Base-by-base conservation (phyloP, 2,113 vertebrate species). In the Dissostichus mawsoni region DNA sequence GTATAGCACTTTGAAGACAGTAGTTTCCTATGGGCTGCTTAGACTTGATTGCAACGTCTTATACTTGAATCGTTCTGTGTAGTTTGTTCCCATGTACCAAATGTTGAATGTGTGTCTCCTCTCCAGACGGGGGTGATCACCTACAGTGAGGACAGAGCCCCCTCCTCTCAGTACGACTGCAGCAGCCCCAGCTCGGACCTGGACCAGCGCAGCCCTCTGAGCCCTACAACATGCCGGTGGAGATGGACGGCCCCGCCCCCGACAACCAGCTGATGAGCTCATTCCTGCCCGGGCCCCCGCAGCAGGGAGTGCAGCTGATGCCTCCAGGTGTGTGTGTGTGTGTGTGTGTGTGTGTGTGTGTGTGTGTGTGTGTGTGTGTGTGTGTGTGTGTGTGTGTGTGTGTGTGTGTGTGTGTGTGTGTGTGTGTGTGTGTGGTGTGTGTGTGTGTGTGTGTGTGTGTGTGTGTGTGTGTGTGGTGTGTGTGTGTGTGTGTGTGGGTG, bases 171-270 rank as follows among this genome's bases (percentile, higher is more conserved):
- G 5, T 96, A 95, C 1, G 87, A 85, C 0, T 97, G 94, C 83
- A 96, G 95, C 83, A 96, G 96, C 0, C 96, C 96, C 0, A 96
- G 95, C 93, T 97, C 97, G 1, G 97, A 99, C 10, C 62, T 93
- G 23, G 98, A 97, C 25, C 95, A 90, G 11, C 36, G 53, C 5
- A 95, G 93, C 70, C 95, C 11, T 67, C 78, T 33, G 96, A 97
- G 1, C 94, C 95, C 62, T 91, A 89, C 23, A 91, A 61, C 79
- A 80, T 81, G 10, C 57, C 89, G 7, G 85, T 76, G 29, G 96
- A 96, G 0, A 0, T 86, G 18, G 93, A 83, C 1, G 86, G 90
- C 3, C 84, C 62, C 14, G 16, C 85, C 48, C 66, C 95, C 1
- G 95, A 96, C 67, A 98, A 98, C 66, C 91, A 94, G 0, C 79